Conservation (phyloP, 2,113 vertebrate species). For the Lota lota region DNA sequence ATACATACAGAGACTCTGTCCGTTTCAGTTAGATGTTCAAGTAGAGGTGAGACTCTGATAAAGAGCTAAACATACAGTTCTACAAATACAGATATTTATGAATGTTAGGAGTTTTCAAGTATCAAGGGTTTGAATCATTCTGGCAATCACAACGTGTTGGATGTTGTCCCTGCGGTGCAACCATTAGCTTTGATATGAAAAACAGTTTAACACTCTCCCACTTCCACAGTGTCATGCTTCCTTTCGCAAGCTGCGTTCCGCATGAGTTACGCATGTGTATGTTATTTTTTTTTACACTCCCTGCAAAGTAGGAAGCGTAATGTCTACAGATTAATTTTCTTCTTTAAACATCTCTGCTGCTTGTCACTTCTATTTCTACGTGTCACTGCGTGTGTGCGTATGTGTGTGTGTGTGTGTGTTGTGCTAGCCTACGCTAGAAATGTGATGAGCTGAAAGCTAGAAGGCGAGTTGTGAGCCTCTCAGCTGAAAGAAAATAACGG, state of each 20-base stretch:
- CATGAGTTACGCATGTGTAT: slow-evolving; percentile 1
- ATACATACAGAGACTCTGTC: background rate
- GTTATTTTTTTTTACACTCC: background rate
- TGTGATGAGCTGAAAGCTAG: slow-evolving; percentile 59
- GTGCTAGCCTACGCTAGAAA: slow-evolving; percentile 43
- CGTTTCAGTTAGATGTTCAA: too few relatives aligned
- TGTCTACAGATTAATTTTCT: slow-evolving; percentile 30
- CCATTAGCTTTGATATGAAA: background rate
- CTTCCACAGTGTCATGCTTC: background rate
- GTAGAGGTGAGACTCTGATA: too few relatives aligned
- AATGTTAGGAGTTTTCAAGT: too few relatives aligned
- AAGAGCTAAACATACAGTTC: too few relatives aligned
- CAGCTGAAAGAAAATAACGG: slow-evolving; percentile 43
- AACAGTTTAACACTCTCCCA: background rate
- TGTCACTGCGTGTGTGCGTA: background rate
- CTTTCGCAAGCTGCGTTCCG: background rate
- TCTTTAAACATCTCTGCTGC: slow-evolving; percentile 22
- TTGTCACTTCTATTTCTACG: slow-evolving; percentile 31
- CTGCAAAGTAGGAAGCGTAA: background rate
- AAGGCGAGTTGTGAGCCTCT: slow-evolving; percentile 43
- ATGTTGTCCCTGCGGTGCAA: background rate
- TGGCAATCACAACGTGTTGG: background rate
- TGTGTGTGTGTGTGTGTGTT: slow-evolving; percentile 5
- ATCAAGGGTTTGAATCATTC: too few relatives aligned
- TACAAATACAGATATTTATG: too few relatives aligned